Evolutionary conservation across 2,113 vertebrate species (phyloP).

Genomic region (Oriolus oriolus): DNA sequence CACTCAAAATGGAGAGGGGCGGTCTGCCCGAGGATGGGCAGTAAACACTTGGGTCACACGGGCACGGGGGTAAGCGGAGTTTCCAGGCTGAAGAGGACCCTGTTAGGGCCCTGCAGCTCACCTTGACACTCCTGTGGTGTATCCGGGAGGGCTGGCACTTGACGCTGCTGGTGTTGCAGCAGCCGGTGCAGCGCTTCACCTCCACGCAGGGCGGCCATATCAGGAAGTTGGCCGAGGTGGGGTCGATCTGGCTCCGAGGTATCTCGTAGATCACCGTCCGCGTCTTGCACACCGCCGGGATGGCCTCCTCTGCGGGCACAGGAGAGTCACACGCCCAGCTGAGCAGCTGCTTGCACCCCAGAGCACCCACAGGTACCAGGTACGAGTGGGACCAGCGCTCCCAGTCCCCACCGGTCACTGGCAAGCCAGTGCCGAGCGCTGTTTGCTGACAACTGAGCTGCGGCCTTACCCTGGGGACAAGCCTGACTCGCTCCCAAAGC

Average conservation of each 20-base stretch:
- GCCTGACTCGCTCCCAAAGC: neutral
- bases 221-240: constrained; percentile 96
- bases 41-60: neutral
- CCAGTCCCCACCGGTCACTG: neutral
- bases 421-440: neutral
- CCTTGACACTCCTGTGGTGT: constrained; percentile 95
- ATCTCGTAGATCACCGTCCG: constrained; percentile 98
- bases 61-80: fast-evolving
- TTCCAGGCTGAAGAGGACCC: neutral
- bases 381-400: fast-evolving
- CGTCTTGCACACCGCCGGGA: constrained; percentile 92
- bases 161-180: constrained; percentile 95
- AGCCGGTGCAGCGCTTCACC: constrained; percentile 95
- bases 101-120: constrained; percentile 32
- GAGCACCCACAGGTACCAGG: neutral
- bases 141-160: constrained; percentile 90
- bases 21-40: fast-evolving
- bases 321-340: neutral
- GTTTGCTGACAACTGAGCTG: neutral
- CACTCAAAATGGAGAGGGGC: neutral
- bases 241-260: constrained; percentile 96
- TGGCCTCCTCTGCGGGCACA: constrained; percentile 85
- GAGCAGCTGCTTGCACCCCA: neutral
- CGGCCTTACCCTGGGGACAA: neutral
- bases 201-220: constrained; percentile 98